Evolutionary conservation across 2,113 vertebrate species (phyloP).

Genomic region (Synchiropus splendidus): DNA sequence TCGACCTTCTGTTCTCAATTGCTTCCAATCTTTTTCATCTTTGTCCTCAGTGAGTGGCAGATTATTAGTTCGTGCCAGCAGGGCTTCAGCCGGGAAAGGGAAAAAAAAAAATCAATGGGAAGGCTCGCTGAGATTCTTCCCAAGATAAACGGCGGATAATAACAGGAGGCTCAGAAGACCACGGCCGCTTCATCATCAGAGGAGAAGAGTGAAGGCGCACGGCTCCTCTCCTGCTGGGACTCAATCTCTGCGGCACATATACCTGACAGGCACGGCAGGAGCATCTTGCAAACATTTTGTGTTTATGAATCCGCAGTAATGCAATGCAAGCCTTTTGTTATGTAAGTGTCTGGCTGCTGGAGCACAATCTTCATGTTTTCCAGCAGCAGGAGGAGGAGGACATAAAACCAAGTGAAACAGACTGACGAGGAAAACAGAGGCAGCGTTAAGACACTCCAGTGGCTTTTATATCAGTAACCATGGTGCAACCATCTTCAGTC

Average conservation of each 20-base stretch:
- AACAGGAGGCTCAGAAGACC: constrained; percentile 33
- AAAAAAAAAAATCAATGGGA: constrained; percentile 39
- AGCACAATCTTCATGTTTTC: constrained; percentile 20
- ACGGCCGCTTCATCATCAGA: constrained; percentile 32
- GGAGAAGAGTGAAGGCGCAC: constrained; percentile 6
- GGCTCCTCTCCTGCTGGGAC: constrained; percentile 39
- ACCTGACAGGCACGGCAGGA: constrained; percentile 13
- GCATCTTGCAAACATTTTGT: constrained; percentile 20
- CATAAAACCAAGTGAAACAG: constrained; percentile 43
- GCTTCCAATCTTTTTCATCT: constrained; percentile 47
- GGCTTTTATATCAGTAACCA: constrained; percentile 32
- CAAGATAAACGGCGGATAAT: constrained; percentile 32
- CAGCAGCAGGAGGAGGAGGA: constrained; percentile 29
- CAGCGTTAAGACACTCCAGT: constrained; percentile 20
- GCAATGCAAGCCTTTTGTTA: constrained; percentile 39
- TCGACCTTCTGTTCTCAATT: constrained; percentile 56
- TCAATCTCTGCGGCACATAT: constrained; percentile 37
- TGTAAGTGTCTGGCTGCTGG: constrained; percentile 39
- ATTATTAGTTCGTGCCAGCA: constrained; percentile 45
- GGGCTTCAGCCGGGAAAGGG: constrained; percentile 51
- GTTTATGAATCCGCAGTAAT: constrained; percentile 32
- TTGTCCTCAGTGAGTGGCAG: constrained; percentile 45
- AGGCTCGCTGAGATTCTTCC: constrained; percentile 25
- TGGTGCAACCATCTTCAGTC: no score
- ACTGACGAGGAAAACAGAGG: constrained; percentile 18